phyloP scores from a whole-genome alignment of 2,113 vertebrate genomes.

The Cyanoliseus patagonus region DNA sequence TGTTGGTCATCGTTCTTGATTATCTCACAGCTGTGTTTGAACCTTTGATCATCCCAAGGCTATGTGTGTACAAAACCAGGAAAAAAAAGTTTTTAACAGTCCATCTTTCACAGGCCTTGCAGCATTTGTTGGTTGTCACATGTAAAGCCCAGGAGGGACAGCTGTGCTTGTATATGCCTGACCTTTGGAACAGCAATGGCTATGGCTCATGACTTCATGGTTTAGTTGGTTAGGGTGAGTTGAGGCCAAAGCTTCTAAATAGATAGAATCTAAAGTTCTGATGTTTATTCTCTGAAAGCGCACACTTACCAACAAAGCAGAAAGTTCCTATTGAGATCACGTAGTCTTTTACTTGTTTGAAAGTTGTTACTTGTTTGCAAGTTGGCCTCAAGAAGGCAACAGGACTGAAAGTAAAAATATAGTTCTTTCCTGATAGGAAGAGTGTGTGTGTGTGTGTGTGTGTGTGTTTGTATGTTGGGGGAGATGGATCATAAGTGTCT shows the following conservation, averaged over 20 bases:
- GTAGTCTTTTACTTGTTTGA: background rate
- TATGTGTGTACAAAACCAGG: background rate
- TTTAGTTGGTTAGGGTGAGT: background rate
- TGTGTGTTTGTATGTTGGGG: background rate
- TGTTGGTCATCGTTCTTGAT: background rate
- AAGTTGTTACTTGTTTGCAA: background rate
- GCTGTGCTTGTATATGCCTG: background rate
- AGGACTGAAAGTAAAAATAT: background rate
- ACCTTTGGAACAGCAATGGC: background rate
- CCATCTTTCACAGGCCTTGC: background rate
- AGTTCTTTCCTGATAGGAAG: background rate
- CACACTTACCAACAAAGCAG: rapidly evolving
- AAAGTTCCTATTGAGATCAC: background rate
- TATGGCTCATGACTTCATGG: background rate
- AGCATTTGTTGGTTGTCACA: rapidly evolving
- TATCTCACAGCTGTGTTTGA: background rate
- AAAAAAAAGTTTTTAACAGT: background rate
- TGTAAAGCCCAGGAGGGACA: background rate
- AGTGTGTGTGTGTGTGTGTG: too few relatives aligned
- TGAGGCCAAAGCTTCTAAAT: background rate
- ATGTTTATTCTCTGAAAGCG: background rate
- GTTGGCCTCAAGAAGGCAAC: background rate
- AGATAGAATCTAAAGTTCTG: background rate
- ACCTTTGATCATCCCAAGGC: background rate
- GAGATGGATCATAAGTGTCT: background rate